These are phyloP conservation scores for Phalacrocorax pelagicus DNA, from an alignment of 2,113 vertebrate genomes.

Conservation along the genomic window DNA sequence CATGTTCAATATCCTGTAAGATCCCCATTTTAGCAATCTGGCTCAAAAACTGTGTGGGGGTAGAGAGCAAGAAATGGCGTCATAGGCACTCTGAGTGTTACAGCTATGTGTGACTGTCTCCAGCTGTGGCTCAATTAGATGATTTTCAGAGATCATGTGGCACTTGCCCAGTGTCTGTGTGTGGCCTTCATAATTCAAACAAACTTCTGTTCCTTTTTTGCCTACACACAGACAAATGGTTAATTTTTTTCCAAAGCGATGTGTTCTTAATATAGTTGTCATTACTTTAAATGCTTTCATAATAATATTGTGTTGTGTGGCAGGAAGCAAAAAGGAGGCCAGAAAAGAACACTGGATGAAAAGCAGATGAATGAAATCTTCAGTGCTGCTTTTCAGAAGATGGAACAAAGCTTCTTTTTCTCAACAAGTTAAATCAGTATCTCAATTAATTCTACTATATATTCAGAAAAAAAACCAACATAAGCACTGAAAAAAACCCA, in stretches of 20 bases:
- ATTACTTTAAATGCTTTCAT: slow-evolving; percentile 40
- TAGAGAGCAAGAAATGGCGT: background rate
- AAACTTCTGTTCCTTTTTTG: background rate
- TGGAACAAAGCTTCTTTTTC: background rate
- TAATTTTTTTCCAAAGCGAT: background rate
- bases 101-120: background rate
- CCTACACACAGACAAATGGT: background rate
- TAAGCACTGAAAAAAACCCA: background rate
- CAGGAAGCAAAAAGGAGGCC: slow-evolving; percentile 21
- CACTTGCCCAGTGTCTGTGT: background rate
- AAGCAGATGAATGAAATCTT: slow-evolving; percentile 52
- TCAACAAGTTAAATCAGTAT: background rate
- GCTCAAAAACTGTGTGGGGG: background rate
- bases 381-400: background rate
- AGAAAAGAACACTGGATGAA: slow-evolving; percentile 44
- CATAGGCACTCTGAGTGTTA: background rate
- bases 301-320: slow-evolving; percentile 13
- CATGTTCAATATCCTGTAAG: background rate
- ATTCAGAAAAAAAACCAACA: background rate
- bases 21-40: background rate
- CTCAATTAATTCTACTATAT: background rate
- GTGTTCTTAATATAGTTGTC: slow-evolving; percentile 46
- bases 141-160: background rate
- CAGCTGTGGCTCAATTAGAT: background rate
- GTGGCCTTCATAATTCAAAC: background rate